These are phyloP conservation scores for Enteromius viviparus DNA, from an alignment of 2,797 vertebrate genomes.

Conservation along the genomic window DNA sequence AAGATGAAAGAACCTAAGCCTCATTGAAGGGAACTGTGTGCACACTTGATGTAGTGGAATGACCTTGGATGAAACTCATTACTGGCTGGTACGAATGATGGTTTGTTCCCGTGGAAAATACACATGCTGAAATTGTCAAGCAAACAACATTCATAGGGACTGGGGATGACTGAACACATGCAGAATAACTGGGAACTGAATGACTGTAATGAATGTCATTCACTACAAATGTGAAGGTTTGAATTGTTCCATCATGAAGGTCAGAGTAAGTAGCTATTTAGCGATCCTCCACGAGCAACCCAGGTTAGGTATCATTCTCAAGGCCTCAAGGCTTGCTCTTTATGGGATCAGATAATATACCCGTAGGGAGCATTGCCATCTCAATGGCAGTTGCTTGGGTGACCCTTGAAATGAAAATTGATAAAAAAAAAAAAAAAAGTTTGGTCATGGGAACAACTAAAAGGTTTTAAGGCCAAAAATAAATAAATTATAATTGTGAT, in stretches of 20 bases:
- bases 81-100: not conserved
- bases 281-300: not conserved
- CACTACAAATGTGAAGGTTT: not conserved
- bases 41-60: slow-evolving; percentile 21
- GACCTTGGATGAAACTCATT: slow-evolving; percentile 35
- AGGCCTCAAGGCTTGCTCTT: not conserved
- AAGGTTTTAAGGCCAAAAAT: not conserved
- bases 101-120: slow-evolving; percentile 25
- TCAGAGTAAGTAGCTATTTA: not conserved
- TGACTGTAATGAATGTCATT: not conserved
- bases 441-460: not conserved
- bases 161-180: not conserved
- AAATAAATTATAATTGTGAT: not conserved
- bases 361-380: not conserved
- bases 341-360: not conserved
- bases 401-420: not conserved
- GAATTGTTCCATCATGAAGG: not conserved
- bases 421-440: not conserved
- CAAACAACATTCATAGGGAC: not conserved
- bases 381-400: not conserved
- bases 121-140: slow-evolving; percentile 1
- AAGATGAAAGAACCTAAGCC: not conserved
- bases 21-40: not conserved
- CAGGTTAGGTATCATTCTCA: not conserved
- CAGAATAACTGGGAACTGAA: not conserved